Percentiles rank a stretch among this genome's conserved stretches.
phyloP scores from a whole-genome alignment of 2,888 invertebrate genomes.

The Apotomis betuletana region DNA sequence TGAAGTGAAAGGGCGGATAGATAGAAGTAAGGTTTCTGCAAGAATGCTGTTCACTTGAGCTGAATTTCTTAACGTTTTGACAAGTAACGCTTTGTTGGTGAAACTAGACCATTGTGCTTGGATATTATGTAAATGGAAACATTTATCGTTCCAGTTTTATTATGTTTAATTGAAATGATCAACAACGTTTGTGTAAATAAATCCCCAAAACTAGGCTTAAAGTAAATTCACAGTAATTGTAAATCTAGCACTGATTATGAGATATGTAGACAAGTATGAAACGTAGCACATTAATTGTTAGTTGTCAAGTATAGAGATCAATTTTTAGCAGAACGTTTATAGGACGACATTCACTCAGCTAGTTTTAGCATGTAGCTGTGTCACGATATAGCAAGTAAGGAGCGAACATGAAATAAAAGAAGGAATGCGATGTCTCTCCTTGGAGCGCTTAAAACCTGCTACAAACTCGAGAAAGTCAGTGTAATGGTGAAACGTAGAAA shows the following conservation, averaged over 20 bases:
- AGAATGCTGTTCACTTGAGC: constrained; percentile 17
- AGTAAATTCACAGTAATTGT: no score
- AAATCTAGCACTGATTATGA: no score
- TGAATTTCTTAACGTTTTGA: constrained; percentile 11
- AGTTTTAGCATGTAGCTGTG: background rate
- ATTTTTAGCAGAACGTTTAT: no score
- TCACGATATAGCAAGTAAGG: constrained; percentile 8
- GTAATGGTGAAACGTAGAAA: constrained; percentile 36
- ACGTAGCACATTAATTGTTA: no score
- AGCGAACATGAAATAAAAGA: constrained; percentile 28
- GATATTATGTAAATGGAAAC: background rate
- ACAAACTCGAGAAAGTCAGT: constrained; percentile 27
- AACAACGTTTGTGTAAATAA: no score
- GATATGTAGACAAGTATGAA: no score
- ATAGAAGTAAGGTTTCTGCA: constrained; percentile 26
- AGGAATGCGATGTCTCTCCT: constrained; percentile 46
- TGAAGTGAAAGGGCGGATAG: constrained; percentile 44
- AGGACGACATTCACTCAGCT: background rate
- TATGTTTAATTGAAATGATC: no score
- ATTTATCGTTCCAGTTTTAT: constrained; percentile 1
- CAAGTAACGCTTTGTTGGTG: background rate
- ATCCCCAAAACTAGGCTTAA: no score
- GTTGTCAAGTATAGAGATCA: no score
- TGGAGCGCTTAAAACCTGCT: constrained; percentile 57
- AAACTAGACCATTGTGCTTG: background rate